Base-by-base conservation (phyloP, 2,113 vertebrate genomes). In the Pomatorhinus ruficollis region DNA sequence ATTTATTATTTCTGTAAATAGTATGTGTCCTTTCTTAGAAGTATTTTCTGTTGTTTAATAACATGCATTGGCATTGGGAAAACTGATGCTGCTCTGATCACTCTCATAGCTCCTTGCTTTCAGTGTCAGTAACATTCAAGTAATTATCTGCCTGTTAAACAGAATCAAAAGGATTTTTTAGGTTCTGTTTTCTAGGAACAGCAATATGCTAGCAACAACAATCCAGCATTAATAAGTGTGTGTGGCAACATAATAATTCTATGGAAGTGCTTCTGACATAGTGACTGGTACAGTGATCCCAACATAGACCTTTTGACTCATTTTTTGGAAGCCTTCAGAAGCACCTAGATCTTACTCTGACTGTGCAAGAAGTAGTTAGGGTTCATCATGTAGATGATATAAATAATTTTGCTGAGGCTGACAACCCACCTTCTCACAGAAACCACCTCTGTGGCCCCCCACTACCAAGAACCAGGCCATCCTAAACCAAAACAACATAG, bases 21-120 rank as follows among this genome's bases (percentile, higher is more conserved):
- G 31, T 12, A 31, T 4, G 10, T 40, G 49, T 54, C 57, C 50
- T 94, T 93, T 95, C 80, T 93, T 64, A 92, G 85, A 91, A 96
- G 40, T 81, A 54, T 90, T 93, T 95, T 95, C 59, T 86, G 49
- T 82, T 68, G 79, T 82, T 96, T 89, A 89, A 87, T 90, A 93
- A 95, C n/a, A 90, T 57, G 45, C 33, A 83, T 92, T 89, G 56
- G 40, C 14, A 11, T 37, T 11, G 6, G 40, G 63, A 84, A 85
- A 91, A 72, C 74, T 76, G 68, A 79, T 12, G 8, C 30, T 35
- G 49, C 76, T 95, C 70, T 86, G 72, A 95, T 96, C 57, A 86
- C 79, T 57, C 59, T 76, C 45, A 50, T 47, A 78, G 47, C 59
- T 69, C 63, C 78, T 74, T 74, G 49, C 44, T 83, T 87, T 80